Conservation (phyloP, 2,888 invertebrate genomes). For the Malthinus flaveolus region DNA sequence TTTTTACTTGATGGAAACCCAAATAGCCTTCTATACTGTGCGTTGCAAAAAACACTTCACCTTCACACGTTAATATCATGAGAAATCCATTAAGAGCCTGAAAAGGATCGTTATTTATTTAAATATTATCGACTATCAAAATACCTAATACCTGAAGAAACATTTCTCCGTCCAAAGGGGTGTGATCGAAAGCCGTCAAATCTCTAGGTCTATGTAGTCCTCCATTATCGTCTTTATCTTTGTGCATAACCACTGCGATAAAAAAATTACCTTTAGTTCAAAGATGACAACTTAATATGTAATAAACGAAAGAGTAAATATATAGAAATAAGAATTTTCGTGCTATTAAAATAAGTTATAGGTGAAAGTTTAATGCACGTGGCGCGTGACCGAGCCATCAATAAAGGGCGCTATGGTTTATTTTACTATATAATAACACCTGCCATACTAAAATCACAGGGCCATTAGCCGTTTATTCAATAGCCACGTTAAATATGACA, state of each 20-base stretch:
- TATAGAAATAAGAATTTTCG: neutral
- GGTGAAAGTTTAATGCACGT: slow-evolving; percentile 7
- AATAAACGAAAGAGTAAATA: slow-evolving; percentile 5
- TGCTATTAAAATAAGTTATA: too few species aligned
- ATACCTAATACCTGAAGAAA: slow-evolving; percentile 79
- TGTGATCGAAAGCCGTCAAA: slow-evolving; percentile 85
- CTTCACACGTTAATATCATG: slow-evolving; percentile 97
- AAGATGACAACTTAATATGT: neutral
- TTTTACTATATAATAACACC: slow-evolving; percentile 39
- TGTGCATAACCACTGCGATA: slow-evolving; percentile 83
- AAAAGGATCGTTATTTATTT: slow-evolving; percentile 47
- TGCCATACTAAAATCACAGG: slow-evolving; percentile 41
- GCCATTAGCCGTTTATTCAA: slow-evolving; percentile 40
- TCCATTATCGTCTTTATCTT: slow-evolving; percentile 81
- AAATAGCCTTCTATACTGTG: slow-evolving; percentile 99
- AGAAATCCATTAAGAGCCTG: slow-evolving; percentile 99
- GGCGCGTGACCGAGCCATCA: slow-evolving; percentile 31
- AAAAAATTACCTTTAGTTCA: neutral
- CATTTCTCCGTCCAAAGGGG: slow-evolving; percentile 91
- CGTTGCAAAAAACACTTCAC: slow-evolving; percentile 99
- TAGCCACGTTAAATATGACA: slow-evolving; percentile 45
- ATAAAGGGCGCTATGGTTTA: slow-evolving; percentile 37
- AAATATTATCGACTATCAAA: neutral
- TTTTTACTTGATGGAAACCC: slow-evolving; percentile 98
- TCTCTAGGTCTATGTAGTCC: slow-evolving; percentile 73